Percentiles rank a stretch among this genome's conserved stretches.
These are phyloP conservation scores for Rana temporaria DNA, from an alignment of 2,113 vertebrate species.

Conservation along the genomic window DNA sequence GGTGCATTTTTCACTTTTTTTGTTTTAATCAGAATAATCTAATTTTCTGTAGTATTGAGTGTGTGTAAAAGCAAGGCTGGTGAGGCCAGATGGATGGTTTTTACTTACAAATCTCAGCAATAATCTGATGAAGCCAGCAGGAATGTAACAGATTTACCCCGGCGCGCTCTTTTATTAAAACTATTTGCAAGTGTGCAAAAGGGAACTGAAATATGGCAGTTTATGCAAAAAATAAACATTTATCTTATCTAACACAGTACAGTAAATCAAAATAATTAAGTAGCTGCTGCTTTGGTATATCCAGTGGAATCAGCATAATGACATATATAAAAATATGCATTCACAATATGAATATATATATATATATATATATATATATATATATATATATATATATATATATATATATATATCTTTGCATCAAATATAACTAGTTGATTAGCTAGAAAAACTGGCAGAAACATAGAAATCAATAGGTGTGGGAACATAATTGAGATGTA, in stretches of 20 bases:
- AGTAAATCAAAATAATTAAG: slow-evolving; percentile 29
- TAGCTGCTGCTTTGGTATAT: background rate
- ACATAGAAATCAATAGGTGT: too few relatives aligned
- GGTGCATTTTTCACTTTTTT: slow-evolving; percentile 77
- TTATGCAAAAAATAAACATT: slow-evolving; percentile 36
- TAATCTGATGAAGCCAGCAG: slow-evolving; percentile 76
- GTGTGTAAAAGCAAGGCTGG: slow-evolving; percentile 72
- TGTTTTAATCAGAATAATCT: slow-evolving; percentile 82
- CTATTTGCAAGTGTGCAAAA: slow-evolving; percentile 41
- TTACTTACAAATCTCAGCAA: slow-evolving; percentile 76
- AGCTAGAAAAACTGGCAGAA: too few relatives aligned
- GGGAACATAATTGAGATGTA: too few relatives aligned
- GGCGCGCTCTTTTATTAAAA: slow-evolving; percentile 37
- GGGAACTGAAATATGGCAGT: slow-evolving; percentile 10
- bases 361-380: too few relatives aligned
- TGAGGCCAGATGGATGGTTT: slow-evolving; percentile 79
- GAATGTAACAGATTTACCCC: slow-evolving; percentile 54
- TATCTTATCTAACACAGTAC: background rate
- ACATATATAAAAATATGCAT: background rate
- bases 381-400: too few relatives aligned
- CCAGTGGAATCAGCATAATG: background rate
- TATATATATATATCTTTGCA: too few relatives aligned
- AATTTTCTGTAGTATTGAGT: slow-evolving; percentile 80
- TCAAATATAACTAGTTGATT: too few relatives aligned
- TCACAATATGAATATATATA: background rate